phyloP scores from a whole-genome alignment of 2,797 vertebrate genomes.

The Staurois parvus region DNA sequence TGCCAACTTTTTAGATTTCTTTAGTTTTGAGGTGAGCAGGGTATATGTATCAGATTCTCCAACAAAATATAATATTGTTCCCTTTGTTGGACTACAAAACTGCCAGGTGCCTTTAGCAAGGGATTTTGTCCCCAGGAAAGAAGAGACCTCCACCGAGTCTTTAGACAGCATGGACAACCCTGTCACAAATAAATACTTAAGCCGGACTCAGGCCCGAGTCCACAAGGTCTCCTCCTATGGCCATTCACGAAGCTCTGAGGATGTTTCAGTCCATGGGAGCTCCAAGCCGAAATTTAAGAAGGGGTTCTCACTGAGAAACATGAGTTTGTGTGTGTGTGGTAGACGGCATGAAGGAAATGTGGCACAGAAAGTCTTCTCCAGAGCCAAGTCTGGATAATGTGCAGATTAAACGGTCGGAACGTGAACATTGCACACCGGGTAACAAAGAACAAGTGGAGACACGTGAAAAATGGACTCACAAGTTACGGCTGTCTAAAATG shows the following conservation, averaged over 20 bases:
- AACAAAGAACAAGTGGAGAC: constrained; percentile 66
- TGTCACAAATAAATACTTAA: constrained; percentile 68
- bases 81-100: constrained; percentile 89
- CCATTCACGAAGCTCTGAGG: constrained; percentile 95
- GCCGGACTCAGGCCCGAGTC: constrained; percentile 68
- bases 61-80: constrained; percentile 87
- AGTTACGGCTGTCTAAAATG: constrained; percentile 77
- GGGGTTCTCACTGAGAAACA: constrained; percentile 95
- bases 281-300: constrained; percentile 91
- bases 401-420: constrained; percentile 73
- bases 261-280: constrained; percentile 82
- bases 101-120: constrained; percentile 86
- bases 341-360: constrained; percentile 95
- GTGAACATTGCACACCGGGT: constrained; percentile 63
- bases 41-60: constrained; percentile 77
- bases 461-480: constrained; percentile 79
- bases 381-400: constrained; percentile 77
- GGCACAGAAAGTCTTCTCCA: constrained; percentile 90
- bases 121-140: constrained; percentile 80
- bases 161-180: constrained; percentile 88
- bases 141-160: constrained; percentile 85
- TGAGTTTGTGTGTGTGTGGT: constrained; percentile 97
- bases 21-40: constrained; percentile 82
- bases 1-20: constrained; percentile 90
- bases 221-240: constrained; percentile 85